Conservation (phyloP, 2,888 invertebrate species). For the Caenorhabditis uteleia region DNA sequence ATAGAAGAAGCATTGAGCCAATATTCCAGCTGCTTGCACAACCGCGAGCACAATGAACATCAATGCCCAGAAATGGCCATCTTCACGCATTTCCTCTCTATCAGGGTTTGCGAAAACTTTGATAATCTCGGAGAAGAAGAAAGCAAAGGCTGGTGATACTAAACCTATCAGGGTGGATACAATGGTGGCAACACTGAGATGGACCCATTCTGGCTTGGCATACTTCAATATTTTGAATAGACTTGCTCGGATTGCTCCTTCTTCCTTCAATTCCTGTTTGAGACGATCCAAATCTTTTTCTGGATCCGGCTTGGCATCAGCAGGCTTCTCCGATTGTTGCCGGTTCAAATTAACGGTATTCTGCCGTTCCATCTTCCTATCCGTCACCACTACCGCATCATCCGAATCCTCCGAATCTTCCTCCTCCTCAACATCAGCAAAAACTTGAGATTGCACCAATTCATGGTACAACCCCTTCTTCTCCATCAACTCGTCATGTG, state of each 20-base stretch:
- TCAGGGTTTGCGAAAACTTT: neutral
- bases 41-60: conserved; percentile 69
- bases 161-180: neutral
- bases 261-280: neutral
- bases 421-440: too few relatives aligned
- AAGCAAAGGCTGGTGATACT: neutral
- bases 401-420: too few relatives aligned
- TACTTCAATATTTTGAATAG: neutral
- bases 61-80: conserved; percentile 72
- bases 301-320: too few relatives aligned
- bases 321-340: too few relatives aligned
- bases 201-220: neutral
- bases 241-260: neutral
- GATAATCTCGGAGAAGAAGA: neutral
- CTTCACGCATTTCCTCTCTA: conserved; percentile 61
- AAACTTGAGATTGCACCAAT: too few relatives aligned
- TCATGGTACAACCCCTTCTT: too few relatives aligned
- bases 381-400: too few relatives aligned
- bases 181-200: neutral
- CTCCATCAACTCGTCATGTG: too few relatives aligned
- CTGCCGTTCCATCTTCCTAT: too few relatives aligned
- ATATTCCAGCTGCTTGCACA: conserved; percentile 51
- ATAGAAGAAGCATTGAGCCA: conserved; percentile 56
- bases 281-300: conserved; percentile 1
- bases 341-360: too few relatives aligned